Evolutionary conservation across 2,113 vertebrate species (phyloP), one percentile per base, ranked within the genome.

Genomic region (Neogobius melanostomus): DNA sequence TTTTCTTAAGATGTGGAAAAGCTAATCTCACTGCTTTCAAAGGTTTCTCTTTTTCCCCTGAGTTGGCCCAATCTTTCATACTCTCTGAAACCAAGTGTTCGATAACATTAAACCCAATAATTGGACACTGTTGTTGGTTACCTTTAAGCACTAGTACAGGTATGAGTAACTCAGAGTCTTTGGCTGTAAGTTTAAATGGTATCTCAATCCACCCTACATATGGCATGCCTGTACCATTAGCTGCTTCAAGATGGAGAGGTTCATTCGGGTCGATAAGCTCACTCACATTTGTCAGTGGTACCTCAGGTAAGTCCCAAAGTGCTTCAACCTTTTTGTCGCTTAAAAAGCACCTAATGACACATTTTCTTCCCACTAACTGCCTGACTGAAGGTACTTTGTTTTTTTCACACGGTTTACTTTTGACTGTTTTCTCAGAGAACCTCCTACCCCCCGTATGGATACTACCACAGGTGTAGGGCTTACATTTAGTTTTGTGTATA

Each of bases 51-150:
- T 54, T 54, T 17, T 54, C 51, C n/a, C n/a, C 52, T 17, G 8
- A 10, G n/a, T 54, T 6, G 2, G 52, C 21, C 16, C 16, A 2
- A 54, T 16, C 52, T n/a, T n/a, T n/a, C n/a, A n/a, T n/a, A n/a
- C n/a, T n/a, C n/a, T n/a, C n/a, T n/a, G n/a, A n/a, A n/a, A n/a
- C n/a, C n/a, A n/a, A n/a, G n/a, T n/a, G n/a, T 5, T 65, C 59
- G 15, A 80, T 80, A 1, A 72, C 62, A 68, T 78, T 82, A 45
- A 62, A 85, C 0, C 80, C 72, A 49, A 81, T 73, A 6, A 78
- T 81, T 9, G 79, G 68, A 15, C 52, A 54, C 10, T 8, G 36
- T 1, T 72, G 43, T 6, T 61, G 47, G 1, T 56, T 45, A 7
- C 75, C 50, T 69, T 66, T 66, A 64, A 79, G 51, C 6, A 86